Percentiles rank a stretch among this genome's conserved stretches.
phyloP scores from a whole-genome alignment of 2,888 invertebrate species.

The Marronus borbonicus region DNA sequence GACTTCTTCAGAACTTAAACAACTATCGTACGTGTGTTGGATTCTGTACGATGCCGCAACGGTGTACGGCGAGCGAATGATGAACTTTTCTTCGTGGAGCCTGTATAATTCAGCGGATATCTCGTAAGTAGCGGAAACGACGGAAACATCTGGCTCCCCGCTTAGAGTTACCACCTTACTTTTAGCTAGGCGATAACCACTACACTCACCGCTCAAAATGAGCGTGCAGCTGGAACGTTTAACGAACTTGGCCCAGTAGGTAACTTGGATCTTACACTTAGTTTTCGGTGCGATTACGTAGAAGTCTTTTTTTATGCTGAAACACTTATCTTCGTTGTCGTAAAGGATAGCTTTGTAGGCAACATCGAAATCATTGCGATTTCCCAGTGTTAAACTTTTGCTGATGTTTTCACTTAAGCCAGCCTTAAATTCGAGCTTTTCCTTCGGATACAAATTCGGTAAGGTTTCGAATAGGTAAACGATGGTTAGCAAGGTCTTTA shows the following conservation, averaged over 20 bases:
- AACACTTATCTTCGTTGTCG: conserved; percentile 59
- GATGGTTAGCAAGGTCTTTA: conserved; percentile 76
- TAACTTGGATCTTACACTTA: conserved; percentile 55
- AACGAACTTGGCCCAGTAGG: conserved; percentile 61
- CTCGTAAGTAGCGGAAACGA: conserved; percentile 41
- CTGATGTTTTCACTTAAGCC: conserved; percentile 70
- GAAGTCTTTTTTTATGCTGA: conserved; percentile 51
- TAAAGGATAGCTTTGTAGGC: conserved; percentile 62
- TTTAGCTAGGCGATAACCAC: conserved; percentile 61
- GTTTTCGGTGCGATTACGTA: conserved; percentile 54
- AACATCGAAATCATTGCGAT: conserved; percentile 60
- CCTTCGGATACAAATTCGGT: conserved; percentile 72
- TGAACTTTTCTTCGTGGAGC: neutral
- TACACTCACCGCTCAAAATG: conserved; percentile 63
- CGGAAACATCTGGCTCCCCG: conserved; percentile 60
- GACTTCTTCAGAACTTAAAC: neutral
- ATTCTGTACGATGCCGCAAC: neutral
- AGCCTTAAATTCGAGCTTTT: conserved; percentile 70
- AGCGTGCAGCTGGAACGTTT: conserved; percentile 56
- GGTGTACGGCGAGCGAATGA: neutral
- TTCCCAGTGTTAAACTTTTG: conserved; percentile 69
- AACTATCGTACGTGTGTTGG: neutral
- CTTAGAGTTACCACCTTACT: conserved; percentile 60
- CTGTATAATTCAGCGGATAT: conserved; percentile 54
- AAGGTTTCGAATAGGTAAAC: conserved; percentile 72